Conservation (phyloP, 2,113 vertebrate genomes). For the Morone chrysops region DNA sequence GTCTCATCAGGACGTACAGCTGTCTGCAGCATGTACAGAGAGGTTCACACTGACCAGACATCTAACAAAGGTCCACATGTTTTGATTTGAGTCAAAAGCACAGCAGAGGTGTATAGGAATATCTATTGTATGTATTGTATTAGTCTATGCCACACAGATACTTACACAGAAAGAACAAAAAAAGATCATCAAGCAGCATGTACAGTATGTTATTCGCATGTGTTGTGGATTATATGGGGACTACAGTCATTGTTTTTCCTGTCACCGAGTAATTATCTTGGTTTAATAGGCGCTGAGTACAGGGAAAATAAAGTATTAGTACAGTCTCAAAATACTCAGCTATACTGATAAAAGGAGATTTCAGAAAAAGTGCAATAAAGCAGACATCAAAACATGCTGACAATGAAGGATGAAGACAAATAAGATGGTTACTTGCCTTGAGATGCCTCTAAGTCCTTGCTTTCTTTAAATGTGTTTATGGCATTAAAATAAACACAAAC, state of each 20-base stretch:
- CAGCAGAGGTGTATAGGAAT: not conserved
- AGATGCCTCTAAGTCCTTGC: not conserved
- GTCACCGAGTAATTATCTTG: slow-evolving; percentile 13
- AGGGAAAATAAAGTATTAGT: slow-evolving; percentile 16
- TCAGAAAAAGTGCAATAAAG: slow-evolving; percentile 27
- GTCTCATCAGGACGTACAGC: not conserved
- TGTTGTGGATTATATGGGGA: not conserved
- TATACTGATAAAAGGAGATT: slow-evolving; percentile 30
- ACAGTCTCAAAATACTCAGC: slow-evolving; percentile 26
- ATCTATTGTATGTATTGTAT: not conserved
- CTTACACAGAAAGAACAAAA: not conserved
- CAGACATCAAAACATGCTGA: slow-evolving; percentile 54
- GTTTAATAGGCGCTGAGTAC: not conserved
- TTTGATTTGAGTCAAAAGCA: not conserved
- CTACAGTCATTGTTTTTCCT: slow-evolving; percentile 2
- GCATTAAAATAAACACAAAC: slow-evolving; percentile 26
- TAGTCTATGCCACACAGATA: not conserved
- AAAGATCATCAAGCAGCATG: not conserved
- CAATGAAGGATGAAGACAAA: slow-evolving; percentile 26
- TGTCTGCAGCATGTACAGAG: too few species aligned
- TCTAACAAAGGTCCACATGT: not conserved
- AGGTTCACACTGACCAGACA: too few species aligned
- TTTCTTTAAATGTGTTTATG: slow-evolving; percentile 47
- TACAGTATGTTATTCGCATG: slow-evolving; percentile 10
- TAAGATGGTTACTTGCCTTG: slow-evolving; percentile 30